Evolutionary conservation across 2,797 vertebrate species (phyloP), one percentile per base, ranked within the genome.

Genomic region (Gallinago stenura): DNA sequence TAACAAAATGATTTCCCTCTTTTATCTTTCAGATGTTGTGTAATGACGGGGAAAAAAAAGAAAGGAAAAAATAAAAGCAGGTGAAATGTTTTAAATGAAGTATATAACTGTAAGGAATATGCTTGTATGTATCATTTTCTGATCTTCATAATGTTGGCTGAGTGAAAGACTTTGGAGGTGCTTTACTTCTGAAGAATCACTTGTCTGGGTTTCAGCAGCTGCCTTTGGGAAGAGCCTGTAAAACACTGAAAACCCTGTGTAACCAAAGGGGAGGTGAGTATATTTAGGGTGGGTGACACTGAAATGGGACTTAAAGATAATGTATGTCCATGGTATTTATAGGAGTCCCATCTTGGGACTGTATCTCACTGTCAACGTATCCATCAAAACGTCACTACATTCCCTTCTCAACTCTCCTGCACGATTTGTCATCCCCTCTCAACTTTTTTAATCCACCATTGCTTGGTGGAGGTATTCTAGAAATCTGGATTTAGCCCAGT

Each of bases 21-120:
- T 94, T 95, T 91, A 76, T 97, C 83, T 94, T 95, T 94, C 85
- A 92, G 93, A 96, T 93, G 83, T 94, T 89, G 78, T 96, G 83
- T 89, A 96, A 97, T 88, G 87, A 94, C 58, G 87, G 80, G 69
- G 25, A 43, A 12, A 82, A 48, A 91, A 91, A 65, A 82, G 24
- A 48, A 54, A 35, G 39, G 69, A 85, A 70, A 89, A 87, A 87
- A 66, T 30, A 89, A 91, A 87, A 71, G 75, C 90, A 93, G 93
- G 54, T 92, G 43, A 95, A 91, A 81, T 83, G 39, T 45, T 88
- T 91, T 72, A 83, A 93, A 72, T 62, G 43, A 90, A 76, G 35
- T 62, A 54, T 25, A 51, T 62, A 83, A 72, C 61, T 57, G n/a
- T 75, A 85, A 87, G 50, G 41, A 80, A 75, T 80, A 45, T 1